phyloP scores from a whole-genome alignment of 2,888 invertebrate species.

The Thera britannica region DNA sequence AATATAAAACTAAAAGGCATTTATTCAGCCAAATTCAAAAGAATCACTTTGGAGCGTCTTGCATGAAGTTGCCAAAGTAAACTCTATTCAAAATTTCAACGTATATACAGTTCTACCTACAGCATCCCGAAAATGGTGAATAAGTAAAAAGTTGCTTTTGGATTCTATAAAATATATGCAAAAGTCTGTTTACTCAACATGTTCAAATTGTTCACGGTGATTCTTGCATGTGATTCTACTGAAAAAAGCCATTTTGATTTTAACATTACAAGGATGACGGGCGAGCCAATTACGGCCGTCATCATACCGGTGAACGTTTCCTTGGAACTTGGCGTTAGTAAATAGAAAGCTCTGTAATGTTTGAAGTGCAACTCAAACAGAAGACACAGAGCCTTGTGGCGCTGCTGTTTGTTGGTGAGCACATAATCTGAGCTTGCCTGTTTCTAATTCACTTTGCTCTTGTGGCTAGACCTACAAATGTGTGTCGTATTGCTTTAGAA shows the following conservation, averaged over 20 bases:
- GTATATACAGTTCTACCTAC: too few relatives aligned
- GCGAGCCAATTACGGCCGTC: background rate
- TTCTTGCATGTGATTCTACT: too few relatives aligned
- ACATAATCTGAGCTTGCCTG: constrained; percentile 19
- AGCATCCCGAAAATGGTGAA: background rate
- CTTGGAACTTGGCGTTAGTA: constrained; percentile 7
- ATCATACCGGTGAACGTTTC: background rate
- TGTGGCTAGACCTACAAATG: constrained; percentile 6
- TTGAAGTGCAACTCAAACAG: constrained; percentile 29
- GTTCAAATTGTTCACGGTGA: too few relatives aligned
- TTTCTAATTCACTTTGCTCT: constrained; percentile 17
- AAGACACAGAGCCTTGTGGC: constrained; percentile 18
- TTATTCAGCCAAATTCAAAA: too few relatives aligned
- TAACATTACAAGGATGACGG: too few relatives aligned
- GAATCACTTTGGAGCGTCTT: too few relatives aligned
- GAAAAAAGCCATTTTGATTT: too few relatives aligned
- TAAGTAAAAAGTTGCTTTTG: background rate
- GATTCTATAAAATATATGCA: background rate
- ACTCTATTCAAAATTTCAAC: too few relatives aligned
- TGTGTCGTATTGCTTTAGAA: constrained; percentile 2
- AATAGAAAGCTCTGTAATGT: constrained; percentile 23
- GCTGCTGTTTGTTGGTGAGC: constrained; percentile 19
- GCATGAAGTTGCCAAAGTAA: too few relatives aligned
- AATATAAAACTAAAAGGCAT: background rate
- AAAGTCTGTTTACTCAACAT: background rate